Base-by-base conservation (phyloP, 2,888 invertebrate species). In the Hylaea fasciaria region DNA sequence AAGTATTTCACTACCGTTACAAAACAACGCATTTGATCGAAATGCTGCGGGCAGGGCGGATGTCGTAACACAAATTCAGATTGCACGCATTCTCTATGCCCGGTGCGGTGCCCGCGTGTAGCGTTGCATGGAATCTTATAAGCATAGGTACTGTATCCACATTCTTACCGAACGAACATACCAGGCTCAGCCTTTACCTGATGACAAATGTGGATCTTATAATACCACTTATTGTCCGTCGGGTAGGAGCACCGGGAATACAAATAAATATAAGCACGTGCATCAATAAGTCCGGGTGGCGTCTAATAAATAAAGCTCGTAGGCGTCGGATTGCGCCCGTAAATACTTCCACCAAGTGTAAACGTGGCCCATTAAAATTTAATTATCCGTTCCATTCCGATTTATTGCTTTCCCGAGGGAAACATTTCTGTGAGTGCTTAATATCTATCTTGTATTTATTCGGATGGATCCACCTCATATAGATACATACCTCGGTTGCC, bases 1-100 rank as follows among this genome's bases (percentile, higher is more conserved):
- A 85, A 83, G 76, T 85, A 85, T 89, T 89, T 86, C 83, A 76
- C 78, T 83, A 74, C 72, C 81, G 81, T 85, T 86, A 82, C 83
- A 85, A 87, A 82, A 83, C 82, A 81, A 81, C 80, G 81, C 78
- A 81, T 83, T 84, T 76, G 74, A 76, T 82, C 74, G 73, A 72
- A 75, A 76, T 72, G 74, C 77, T 70, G 77, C 74, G 71, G 52
- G 43, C 76, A 72, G 78, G 53, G 52, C 58, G 57, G 60, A 81
- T 87, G 85, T 76, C 77, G 88, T 85, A 87, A 89, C 71, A 64
- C 65, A 71, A 72, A 72, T 72, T 69, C 70, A 71, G 65, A 76
- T 56, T 47, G 54, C 73, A 67, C 65, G 74, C 64, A 55, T 62
- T 67, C 64, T 64, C 59, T 40, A 44, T 17, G 45, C 50, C 51